Conservation (phyloP, 2,113 vertebrate genomes). For the Daubentonia madagascariensis region DNA sequence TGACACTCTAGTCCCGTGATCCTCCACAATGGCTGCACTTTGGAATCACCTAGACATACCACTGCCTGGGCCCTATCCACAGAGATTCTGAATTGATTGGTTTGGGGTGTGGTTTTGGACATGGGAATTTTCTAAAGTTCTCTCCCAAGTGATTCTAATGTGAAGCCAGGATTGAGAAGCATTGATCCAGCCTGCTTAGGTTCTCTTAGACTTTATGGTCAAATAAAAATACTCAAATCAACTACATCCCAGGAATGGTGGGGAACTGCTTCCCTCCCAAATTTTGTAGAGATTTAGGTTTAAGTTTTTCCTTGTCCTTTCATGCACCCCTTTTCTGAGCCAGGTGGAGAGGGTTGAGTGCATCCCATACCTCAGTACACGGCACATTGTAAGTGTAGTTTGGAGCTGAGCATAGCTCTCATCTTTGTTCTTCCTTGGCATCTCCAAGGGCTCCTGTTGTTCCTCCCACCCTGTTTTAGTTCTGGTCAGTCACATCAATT, state of each 20-base stretch:
- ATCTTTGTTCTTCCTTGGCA: background rate
- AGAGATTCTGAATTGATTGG: background rate
- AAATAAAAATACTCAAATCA: background rate
- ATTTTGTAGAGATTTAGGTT: background rate
- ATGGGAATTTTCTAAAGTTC: background rate
- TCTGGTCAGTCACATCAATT: background rate
- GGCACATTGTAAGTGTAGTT: accelerated
- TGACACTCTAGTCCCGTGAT: background rate
- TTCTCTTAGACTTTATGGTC: background rate
- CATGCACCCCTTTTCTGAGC: background rate
- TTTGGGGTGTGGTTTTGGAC: background rate
- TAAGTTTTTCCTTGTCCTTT: background rate
- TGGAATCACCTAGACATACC: background rate
- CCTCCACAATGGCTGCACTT: background rate
- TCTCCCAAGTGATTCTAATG: background rate
- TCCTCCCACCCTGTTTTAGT: background rate
- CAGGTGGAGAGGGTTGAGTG: background rate
- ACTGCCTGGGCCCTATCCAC: background rate
- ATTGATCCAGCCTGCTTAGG: background rate
- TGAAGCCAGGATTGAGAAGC: background rate
- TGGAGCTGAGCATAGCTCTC: background rate
- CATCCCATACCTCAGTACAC: background rate
- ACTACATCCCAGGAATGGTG: background rate
- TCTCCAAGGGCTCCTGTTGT: too few relatives aligned
- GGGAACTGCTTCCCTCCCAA: background rate